Evolutionary conservation across 2,888 invertebrate species (phyloP), one percentile per base, ranked within the genome.

Genomic region (Alloscopus bannaensis): DNA sequence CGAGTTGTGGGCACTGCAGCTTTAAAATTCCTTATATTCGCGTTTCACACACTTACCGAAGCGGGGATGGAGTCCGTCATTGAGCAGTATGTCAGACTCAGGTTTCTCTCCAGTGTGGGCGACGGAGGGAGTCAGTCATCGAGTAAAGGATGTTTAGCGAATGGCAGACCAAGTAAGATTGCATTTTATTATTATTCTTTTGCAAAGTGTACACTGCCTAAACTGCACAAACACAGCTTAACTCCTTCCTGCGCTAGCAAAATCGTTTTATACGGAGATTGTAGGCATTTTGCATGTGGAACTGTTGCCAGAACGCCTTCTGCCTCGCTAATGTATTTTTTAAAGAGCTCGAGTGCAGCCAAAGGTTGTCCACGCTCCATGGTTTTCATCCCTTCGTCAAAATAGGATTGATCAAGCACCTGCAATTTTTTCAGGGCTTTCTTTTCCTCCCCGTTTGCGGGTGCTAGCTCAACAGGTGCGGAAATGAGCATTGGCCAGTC

Each of bases 401-500:
- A 85, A 45, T 82, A 83, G 0, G 29, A 8, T 8, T 69, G 26
- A 8, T 84, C 84, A 24, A 85, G 28, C 18, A 31, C 50, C 1
- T 70, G 42, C 8, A 84, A 22, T 45, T 82, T 81, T 42, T 79
- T 72, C 3, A 83, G 50, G 6, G 78, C 71, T 42, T 62, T 65
- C 26, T 55, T 62, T 36, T 84, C 84, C 4, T 80, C 79, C 16
- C 68, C 52, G 77, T 11, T 60, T 79, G 18, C 68, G 78, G 26
- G 64, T 66, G 24, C 60, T 8, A 83, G 69, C 22, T 84, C 83
- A 4, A 65, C 2, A 0, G 71, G 60, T n/a, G 78, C 45, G 16
- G 78, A 28, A 6, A 24, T 18, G 8, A 82, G 45, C 26, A 60
- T 88, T 0, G 95, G 95, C 95, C 96, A 96, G 85, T 93, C 91